Conservation (phyloP, 1,140 invertebrate genomes). For the Hylyphantes graminicola region DNA sequence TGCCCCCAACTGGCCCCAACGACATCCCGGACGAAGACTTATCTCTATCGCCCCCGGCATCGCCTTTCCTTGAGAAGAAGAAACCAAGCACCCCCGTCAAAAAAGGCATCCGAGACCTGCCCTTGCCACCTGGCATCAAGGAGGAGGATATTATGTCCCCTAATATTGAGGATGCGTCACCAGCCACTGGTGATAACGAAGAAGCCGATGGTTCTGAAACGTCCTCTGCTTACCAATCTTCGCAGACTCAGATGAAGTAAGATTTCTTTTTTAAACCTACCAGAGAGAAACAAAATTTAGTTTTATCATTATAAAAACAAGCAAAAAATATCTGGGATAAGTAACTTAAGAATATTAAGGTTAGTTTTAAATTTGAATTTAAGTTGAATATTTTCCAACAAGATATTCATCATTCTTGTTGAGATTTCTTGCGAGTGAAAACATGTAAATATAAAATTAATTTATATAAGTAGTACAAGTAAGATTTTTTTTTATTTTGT, state of each 20-base stretch:
- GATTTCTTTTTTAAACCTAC: background rate
- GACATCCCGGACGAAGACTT: constrained; percentile 25
- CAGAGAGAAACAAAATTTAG: no score
- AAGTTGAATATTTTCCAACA: no score
- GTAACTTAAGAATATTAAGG: no score
- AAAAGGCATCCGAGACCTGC: constrained; percentile 84
- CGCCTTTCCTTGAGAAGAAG: constrained; percentile 35
- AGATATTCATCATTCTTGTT: no score
- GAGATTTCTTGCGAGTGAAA: no score
- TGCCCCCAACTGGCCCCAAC: constrained; percentile 36
- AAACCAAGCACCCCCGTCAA: constrained; percentile 67
- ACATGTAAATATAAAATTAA: no score
- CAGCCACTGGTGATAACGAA: constrained; percentile 14
- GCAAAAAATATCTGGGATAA: no score
- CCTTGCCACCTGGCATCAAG: constrained; percentile 83
- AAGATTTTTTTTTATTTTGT: no score
- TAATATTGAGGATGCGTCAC: constrained; percentile 46
- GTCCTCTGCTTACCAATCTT: constrained; percentile 11
- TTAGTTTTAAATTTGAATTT: no score
- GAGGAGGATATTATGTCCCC: constrained; percentile 63
- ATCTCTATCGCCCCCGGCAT: background rate
- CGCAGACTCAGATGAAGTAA: constrained; percentile 21
- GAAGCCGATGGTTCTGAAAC: background rate
- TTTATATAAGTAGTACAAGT: no score
- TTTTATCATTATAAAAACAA: no score